A percentile compares a stretch with the other conserved stretches of the same genome.
Evolutionary conservation across 1,140 invertebrate species (phyloP).

Genomic region (Homarus americanus): DNA sequence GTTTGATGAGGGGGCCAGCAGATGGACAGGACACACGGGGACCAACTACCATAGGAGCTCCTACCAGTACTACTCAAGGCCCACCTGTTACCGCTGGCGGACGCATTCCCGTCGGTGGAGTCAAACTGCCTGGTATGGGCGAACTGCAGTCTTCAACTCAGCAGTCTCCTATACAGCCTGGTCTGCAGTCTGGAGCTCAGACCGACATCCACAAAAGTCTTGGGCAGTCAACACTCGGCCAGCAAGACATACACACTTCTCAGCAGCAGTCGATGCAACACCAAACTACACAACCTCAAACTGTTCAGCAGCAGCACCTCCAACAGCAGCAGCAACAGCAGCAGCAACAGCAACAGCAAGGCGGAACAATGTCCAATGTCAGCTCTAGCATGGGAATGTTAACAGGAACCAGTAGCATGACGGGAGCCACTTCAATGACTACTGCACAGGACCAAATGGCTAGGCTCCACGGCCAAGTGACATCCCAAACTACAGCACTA

Average conservation of each 20-base stretch:
- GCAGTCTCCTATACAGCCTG: conserved; percentile 16
- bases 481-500: not conserved
- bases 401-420: not conserved
- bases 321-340: conserved; percentile 47
- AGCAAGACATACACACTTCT: not conserved
- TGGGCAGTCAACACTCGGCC: conserved; percentile 20
- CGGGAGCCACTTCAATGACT: not conserved
- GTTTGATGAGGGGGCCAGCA: conserved; percentile 69
- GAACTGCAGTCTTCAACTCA: conserved; percentile 49
- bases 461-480: conserved; percentile 5
- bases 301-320: not conserved
- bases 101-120: conserved; percentile 44
- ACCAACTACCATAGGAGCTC: conserved; percentile 47
- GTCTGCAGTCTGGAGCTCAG: conserved; percentile 19
- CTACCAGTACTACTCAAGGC: conserved; percentile 14
- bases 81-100: conserved; percentile 4
- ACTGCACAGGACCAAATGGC: not conserved
- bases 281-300: not conserved
- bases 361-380: not conserved
- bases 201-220: conserved; percentile 10
- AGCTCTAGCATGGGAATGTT: not conserved
- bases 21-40: conserved; percentile 73
- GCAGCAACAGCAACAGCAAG: conserved; percentile 27
- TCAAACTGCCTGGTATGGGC: conserved; percentile 57
- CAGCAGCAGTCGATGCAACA: conserved; percentile 21